Conservation (phyloP, 2,888 invertebrate genomes). For the Dastarcus helophoroides region DNA sequence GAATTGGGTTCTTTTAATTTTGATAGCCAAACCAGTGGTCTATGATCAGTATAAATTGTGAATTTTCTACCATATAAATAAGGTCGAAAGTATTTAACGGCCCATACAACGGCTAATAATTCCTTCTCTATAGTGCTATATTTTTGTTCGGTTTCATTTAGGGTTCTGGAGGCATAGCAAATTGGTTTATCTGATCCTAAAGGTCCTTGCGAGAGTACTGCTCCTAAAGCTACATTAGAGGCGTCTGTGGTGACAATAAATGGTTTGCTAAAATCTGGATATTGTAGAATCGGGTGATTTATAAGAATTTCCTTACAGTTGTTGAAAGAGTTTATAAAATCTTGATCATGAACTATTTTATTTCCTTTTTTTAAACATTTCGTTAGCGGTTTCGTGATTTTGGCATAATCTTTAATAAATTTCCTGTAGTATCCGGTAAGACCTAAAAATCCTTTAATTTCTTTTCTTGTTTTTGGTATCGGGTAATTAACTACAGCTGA, state of each 20-base stretch:
- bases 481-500: too few relatives aligned
- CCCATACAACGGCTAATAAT: constrained; percentile 23
- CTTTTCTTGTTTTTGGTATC: too few relatives aligned
- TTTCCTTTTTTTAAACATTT: constrained; percentile 13
- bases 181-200: too few relatives aligned
- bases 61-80: constrained; percentile 25
- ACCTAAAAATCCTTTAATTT: too few relatives aligned
- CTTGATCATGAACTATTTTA: constrained; percentile 10
- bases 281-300: constrained; percentile 17
- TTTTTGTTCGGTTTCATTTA: constrained; percentile 21
- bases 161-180: constrained; percentile 21
- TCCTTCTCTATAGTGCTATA: constrained; percentile 23
- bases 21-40: constrained; percentile 19
- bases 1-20: constrained; percentile 20
- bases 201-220: too few relatives aligned
- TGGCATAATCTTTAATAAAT: constrained; percentile 12
- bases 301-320: constrained; percentile 12
- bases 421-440: constrained; percentile 1
- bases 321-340: constrained; percentile 11
- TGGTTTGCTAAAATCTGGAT: constrained; percentile 21
- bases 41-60: constrained; percentile 22
- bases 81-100: constrained; percentile 21
- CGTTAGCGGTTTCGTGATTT: constrained; percentile 16
- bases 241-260: constrained; percentile 24
- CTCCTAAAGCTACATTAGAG: too few relatives aligned